Evolutionary conservation across 2,113 vertebrate genomes (phyloP).

Genomic region (Ciconia stormi): DNA sequence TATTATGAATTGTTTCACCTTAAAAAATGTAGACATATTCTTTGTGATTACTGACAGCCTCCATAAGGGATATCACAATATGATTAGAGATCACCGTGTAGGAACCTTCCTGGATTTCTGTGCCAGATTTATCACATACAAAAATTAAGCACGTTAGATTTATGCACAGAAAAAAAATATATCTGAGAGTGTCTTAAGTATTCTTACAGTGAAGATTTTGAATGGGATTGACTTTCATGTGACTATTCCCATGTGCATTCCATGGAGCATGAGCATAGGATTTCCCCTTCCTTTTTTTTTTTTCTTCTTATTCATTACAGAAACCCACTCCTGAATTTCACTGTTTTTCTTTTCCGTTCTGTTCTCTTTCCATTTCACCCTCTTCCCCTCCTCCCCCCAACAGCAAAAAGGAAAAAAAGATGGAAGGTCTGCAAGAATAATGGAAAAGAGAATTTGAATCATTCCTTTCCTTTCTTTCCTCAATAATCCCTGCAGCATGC

Average conservation of each 20-base stretch:
- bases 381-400: not conserved
- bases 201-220: not conserved
- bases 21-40: not conserved
- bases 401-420: not conserved
- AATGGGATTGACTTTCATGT: not conserved
- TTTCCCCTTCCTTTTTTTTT: not conserved
- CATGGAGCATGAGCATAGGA: not conserved
- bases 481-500: not conserved
- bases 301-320: not conserved
- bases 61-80: not conserved
- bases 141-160: not conserved
- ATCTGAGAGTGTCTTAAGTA: not conserved
- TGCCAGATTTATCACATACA: not conserved
- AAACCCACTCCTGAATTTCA: not conserved
- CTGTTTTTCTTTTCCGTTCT: not conserved
- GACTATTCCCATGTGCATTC: not conserved
- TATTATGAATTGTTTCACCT: not conserved
- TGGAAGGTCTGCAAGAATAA: not conserved
- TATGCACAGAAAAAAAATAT: not conserved
- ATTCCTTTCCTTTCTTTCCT: not conserved
- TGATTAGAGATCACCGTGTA: not conserved
- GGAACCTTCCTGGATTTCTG: not conserved
- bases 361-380: not conserved
- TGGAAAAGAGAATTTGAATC: not conserved
- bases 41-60: not conserved